phyloP scores from a whole-genome alignment of 1,140 invertebrate species.

The Tetramorium simillimum region DNA sequence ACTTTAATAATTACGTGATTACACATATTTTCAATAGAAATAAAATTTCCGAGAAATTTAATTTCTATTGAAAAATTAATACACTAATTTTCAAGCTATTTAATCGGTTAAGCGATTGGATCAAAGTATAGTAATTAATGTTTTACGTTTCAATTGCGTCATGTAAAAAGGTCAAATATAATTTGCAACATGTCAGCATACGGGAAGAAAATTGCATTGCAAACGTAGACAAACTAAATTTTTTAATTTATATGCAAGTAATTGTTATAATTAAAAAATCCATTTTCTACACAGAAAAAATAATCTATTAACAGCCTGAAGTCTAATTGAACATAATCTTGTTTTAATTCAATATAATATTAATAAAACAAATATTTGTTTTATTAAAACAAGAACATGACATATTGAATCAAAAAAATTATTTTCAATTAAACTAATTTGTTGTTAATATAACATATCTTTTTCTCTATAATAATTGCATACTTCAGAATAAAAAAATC shows the following conservation, averaged over 20 bases:
- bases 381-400: not conserved
- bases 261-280: not conserved
- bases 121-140: not conserved
- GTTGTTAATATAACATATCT: not conserved
- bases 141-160: not conserved
- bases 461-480: not conserved
- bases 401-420: not conserved
- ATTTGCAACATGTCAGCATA: not conserved
- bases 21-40: not conserved
- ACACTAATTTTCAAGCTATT: not conserved
- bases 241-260: not conserved
- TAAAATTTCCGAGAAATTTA: not conserved
- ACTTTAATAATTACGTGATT: not conserved
- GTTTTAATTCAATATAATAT: not conserved
- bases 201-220: not conserved
- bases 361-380: not conserved
- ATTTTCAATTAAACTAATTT: not conserved
- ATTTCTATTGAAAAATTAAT: not conserved
- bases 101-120: not conserved
- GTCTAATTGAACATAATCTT: not conserved
- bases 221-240: not conserved
- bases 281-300: not conserved
- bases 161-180: conserved; percentile 10
- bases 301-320: not conserved
- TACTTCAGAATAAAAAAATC: too few species aligned